Conservation (phyloP, 2,797 vertebrate genomes). For the Tapera naevia region DNA sequence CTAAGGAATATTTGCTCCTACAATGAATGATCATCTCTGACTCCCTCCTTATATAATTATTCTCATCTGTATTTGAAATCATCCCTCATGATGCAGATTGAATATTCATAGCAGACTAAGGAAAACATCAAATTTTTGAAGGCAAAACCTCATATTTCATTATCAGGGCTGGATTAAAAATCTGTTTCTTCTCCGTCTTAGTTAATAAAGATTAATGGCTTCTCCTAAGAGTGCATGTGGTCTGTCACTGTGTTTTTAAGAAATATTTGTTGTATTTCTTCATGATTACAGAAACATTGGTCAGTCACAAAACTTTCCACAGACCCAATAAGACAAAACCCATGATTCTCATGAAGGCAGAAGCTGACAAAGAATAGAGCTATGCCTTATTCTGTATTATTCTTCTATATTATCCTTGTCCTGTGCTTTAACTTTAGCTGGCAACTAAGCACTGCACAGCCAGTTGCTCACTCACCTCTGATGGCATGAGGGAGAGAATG, state of each 20-base stretch:
- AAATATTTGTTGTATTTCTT: not conserved
- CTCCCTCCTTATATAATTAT: not conserved
- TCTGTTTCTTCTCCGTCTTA: not conserved
- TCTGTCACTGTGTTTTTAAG: not conserved
- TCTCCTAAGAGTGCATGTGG: not conserved
- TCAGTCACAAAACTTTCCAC: not conserved
- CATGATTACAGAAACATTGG: not conserved
- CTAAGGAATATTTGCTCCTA: not conserved
- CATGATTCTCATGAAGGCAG: not conserved
- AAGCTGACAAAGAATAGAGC: not conserved
- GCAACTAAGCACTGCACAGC: too few relatives aligned
- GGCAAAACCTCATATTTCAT: not conserved
- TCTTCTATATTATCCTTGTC: not conserved
- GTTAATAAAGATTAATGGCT: not conserved
- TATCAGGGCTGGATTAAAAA: not conserved
- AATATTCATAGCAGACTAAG: not conserved
- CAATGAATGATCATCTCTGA: not conserved
- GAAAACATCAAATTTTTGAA: not conserved
- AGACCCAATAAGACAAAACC: not conserved
- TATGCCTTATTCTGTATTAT: not conserved
- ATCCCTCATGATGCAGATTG: not conserved
- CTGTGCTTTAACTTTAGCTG: too few relatives aligned
- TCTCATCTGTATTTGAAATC: not conserved
- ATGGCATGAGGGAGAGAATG: too few relatives aligned
- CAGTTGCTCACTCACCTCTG: too few relatives aligned